phyloP scores from a whole-genome alignment of 1,140 invertebrate species.

The Heliconius eleuchia region DNA sequence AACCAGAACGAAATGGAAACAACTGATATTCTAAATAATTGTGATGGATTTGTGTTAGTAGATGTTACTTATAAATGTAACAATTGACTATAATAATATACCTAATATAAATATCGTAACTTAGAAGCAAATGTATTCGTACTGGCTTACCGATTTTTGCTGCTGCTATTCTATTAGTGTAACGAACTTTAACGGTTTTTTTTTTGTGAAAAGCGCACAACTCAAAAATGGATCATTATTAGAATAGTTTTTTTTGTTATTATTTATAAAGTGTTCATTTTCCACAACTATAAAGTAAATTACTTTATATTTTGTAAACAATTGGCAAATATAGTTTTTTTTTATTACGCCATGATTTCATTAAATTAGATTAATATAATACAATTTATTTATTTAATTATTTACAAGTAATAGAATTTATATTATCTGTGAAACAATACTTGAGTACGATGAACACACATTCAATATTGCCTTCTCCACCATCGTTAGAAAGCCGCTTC shows the following conservation, averaged over 20 bases:
- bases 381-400: neutral
- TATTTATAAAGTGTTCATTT: neutral
- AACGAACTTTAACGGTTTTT: conserved; percentile 36
- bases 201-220: neutral
- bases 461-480: neutral
- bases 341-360: neutral
- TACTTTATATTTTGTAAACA: neutral
- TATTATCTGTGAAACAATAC: neutral
- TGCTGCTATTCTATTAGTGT: conserved; percentile 17
- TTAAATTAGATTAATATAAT: no score
- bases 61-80: conserved; percentile 57
- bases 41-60: conserved; percentile 80
- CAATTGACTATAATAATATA: conserved; percentile 42
- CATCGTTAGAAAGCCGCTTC: neutral
- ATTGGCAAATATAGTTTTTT: neutral
- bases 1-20: conserved; percentile 67
- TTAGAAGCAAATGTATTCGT: conserved; percentile 40
- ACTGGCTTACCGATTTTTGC: conserved; percentile 34
- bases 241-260: neutral
- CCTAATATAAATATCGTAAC: conserved; percentile 37
- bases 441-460: neutral
- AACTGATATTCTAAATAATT: conserved; percentile 81
- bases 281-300: neutral
- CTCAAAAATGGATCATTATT: neutral
- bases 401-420: neutral